Base-by-base conservation (phyloP, 2,888 invertebrate species). In the Eristalinus aeneus region DNA sequence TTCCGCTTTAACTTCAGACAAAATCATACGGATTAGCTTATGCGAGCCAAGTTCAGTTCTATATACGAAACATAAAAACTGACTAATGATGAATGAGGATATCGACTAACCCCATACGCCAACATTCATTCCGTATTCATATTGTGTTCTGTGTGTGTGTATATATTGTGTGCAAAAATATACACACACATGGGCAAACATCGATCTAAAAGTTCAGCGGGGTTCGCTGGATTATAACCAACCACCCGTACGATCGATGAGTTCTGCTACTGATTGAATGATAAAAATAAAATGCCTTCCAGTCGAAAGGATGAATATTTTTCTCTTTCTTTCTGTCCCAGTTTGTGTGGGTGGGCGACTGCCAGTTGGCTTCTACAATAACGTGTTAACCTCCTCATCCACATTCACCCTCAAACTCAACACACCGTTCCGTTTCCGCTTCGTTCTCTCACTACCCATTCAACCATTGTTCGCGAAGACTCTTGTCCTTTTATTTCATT, bases 271-370 rank as follows among this genome's bases (percentile, higher is more conserved):
- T 76, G 76, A 81, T 76, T 81, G 46, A 54, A 39, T 72, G 76
- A 81, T 76, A 81, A 80, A 81, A 81, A 85, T 73, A 69, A 85
- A 79, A 80, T 53, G 60, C 67, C 73, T 79, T 67, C 36, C 73
- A 79, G 53, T 60, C 20, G 53, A 10, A 60, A 65, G 53, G 67
- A 73, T 67, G 34, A 39, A 36, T 63, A 64, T 65, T 10, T 32
- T 12, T 32, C n/a, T n/a, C n/a, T n/a, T n/a, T n/a, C n/a, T 31
- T 32, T 46, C 46, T 67, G 60, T 5, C 32, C 12, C 27, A 34
- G 34, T 54, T 67, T 72, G 46, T 65, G 46, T 60, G 53, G 67
- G 53, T 60, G 39, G 68, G 27, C 27, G 27, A 61, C 73, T 67
- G 39, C 27, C 68, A 60, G 54, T 79, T 73, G 73, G 36, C 73